Evolutionary conservation across 2,888 invertebrate genomes (phyloP), one percentile per base, ranked within the genome.

Genomic region (Coremacera marginata): DNA sequence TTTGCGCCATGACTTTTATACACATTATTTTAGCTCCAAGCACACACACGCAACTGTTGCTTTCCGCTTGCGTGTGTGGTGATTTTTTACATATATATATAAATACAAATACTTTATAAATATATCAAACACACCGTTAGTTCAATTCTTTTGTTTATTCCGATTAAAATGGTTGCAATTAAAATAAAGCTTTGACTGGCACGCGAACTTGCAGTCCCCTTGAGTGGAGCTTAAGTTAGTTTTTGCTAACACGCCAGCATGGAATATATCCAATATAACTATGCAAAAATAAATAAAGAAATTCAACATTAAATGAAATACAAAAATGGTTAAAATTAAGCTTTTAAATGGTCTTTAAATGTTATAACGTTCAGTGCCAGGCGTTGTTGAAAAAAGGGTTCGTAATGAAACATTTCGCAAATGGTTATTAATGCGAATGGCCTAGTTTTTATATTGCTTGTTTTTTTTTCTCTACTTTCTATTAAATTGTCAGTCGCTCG

Each of bases 341-440:
- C 63, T 34, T 63, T 63, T 34, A 63, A 62, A 63, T 63, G 63
- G 63, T 63, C 27, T 63, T 63, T 34, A 63, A 63, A 63, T n/a
- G 19, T 22, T 19, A 55, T 7, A 37, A 7, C 8, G 5, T 57
- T 25, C n/a, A 22, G 25, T 27, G 57, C 2, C 57, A 22, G 57
- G 9, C 9, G 25, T 8, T 7, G 57, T 22, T 60, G 55, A 22
- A 22, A 25, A 62, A 63, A 31, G 63, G 27, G n/a, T 31, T 31
- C 25, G 31, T 14, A 34, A 63, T 55, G n/a, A 31, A n/a, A 34
- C 31, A 31, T 31, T 31, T 14, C 25, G 3, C 11, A 11, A 31
- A 31, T 8, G 31, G 2, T 27, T 63, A 31, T 63, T 3, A 63
- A 31, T 27, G 27, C 27, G 4, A 63, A 31, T 55, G 9, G 55